A percentile compares a stretch with the other conserved stretches of the same genome.
phyloP scores from a whole-genome alignment of 2,888 invertebrate genomes.

The Athalia cordata region DNA sequence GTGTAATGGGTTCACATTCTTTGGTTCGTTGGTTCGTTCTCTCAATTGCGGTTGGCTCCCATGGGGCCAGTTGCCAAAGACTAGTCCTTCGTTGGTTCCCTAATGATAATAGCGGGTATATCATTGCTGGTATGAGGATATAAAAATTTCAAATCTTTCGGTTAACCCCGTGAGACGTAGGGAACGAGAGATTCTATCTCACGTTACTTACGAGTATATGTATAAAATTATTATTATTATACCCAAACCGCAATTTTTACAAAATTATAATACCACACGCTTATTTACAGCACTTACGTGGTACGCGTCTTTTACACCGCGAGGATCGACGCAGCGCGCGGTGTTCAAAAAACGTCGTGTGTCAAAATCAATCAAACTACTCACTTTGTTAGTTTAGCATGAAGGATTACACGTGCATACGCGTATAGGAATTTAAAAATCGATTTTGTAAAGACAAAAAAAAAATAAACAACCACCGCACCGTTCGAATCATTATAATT shows the following conservation, averaged over 20 bases:
- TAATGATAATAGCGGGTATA: slow-evolving; percentile 44
- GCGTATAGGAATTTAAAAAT: not conserved
- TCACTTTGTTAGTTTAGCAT: slow-evolving; percentile 4
- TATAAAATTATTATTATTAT: slow-evolving; percentile 20
- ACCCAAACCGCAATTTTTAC: not conserved
- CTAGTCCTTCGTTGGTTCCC: slow-evolving; percentile 40
- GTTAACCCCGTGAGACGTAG: slow-evolving; percentile 22
- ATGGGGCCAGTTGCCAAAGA: slow-evolving; percentile 45
- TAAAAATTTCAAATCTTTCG: slow-evolving; percentile 29
- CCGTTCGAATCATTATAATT: no score
- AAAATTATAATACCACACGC: no score
- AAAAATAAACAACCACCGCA: no score
- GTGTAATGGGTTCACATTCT: slow-evolving; percentile 45
- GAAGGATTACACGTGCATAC: not conserved
- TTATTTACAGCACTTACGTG: no score
- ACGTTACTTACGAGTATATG: not conserved
- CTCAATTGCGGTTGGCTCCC: slow-evolving; percentile 43
- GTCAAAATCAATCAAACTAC: slow-evolving; percentile 32
- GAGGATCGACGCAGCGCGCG: no score
- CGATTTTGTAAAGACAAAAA: not conserved
- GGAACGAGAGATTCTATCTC: slow-evolving; percentile 9
- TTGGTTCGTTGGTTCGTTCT: not conserved
- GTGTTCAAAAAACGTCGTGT: slow-evolving; percentile 14
- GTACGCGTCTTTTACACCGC: no score
- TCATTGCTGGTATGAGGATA: slow-evolving; percentile 26